Base-by-base conservation (phyloP, 2,113 vertebrate genomes). In the Lamprologus callipterus region DNA sequence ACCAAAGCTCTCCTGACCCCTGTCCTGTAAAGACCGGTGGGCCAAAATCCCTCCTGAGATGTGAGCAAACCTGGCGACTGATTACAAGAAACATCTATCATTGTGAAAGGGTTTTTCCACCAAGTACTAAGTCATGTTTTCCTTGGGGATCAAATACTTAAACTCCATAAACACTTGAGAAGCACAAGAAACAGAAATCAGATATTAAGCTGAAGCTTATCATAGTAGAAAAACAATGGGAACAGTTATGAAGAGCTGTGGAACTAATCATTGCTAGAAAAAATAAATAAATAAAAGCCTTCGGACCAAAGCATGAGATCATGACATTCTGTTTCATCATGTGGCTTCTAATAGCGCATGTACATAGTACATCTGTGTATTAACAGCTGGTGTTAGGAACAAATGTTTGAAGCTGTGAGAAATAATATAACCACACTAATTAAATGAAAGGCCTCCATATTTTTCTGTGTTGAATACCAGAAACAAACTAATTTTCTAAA, bases 311-410 rank as follows among this genome's bases (percentile, higher is more conserved):
- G 23, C 23, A 26, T 47, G 68, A 45, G 23, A 47, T 45, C 68
- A 28, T 68, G 63, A 68, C 19, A 40, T 23, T 85, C 14, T 81
- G 21, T 13, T 84, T 88, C 33, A 75, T 47, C 8, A 9, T 78
- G 80, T 37, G 6, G 68, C 65, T 45, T 47, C 31, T 85, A 88
- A 82, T 81, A 42, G n/a, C 14, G 0, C 31, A 60, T 68, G 17
- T 17, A 9, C 55, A 26, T 80, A n/a, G 23, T 79, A 87, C 86
- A 89, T 90, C 83, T 92, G 87, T 90, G 54, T 60, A n/a, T 88
- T 83, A 93, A 88, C 83, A 89, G 89, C 83, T 90, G 88, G 53
- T 70, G 70, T 85, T 84, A 10, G 33, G 45, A 84, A 35, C 17
- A 37, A 81, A 63, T n/a, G 65, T 80, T 81, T 86, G 55, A 89